Percentiles rank a stretch among this genome's conserved stretches.
Conservation (phyloP, 2,888 invertebrate species). For the Agrypnus murinus region DNA sequence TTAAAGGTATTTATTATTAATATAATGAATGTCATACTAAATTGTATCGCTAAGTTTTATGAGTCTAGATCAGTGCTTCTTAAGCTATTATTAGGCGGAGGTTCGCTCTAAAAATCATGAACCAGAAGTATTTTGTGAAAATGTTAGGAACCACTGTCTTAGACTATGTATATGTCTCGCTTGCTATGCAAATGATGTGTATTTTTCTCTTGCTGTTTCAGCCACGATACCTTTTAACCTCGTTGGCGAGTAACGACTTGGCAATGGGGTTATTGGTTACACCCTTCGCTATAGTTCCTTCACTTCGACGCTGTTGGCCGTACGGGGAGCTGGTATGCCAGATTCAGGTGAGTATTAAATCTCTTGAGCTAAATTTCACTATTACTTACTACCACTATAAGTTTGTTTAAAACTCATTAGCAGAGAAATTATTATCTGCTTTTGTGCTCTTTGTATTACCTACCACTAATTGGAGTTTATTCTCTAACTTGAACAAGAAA, state of each 20-base stretch:
- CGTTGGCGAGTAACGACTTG: conserved; percentile 89
- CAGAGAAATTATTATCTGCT: conserved; percentile 4
- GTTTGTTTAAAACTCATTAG: conserved; percentile 30
- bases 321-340: conserved; percentile 93
- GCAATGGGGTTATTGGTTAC: conserved; percentile 91
- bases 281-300: conserved; percentile 88
- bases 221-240: conserved; percentile 91
- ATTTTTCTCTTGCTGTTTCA: conserved; percentile 66
- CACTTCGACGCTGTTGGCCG: conserved; percentile 92
- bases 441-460: conserved; percentile 6
- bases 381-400: background rate
- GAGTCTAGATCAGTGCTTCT: too few species aligned
- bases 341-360: conserved; percentile 81
- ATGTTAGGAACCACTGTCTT: too few species aligned
- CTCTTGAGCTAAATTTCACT: conserved; percentile 4
- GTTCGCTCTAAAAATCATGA: too few species aligned
- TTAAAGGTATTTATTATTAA: too few species aligned
- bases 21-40: too few species aligned
- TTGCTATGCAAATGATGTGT: conserved; percentile 11
- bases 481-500: background rate
- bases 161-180: background rate
- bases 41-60: too few species aligned
- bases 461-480: background rate
- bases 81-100: too few species aligned
- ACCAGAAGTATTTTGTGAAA: too few species aligned